Percentiles rank a stretch among this genome's conserved stretches.
Evolutionary conservation across 2,113 vertebrate species (phyloP).

Genomic region (Paracyprichromis sp.): DNA sequence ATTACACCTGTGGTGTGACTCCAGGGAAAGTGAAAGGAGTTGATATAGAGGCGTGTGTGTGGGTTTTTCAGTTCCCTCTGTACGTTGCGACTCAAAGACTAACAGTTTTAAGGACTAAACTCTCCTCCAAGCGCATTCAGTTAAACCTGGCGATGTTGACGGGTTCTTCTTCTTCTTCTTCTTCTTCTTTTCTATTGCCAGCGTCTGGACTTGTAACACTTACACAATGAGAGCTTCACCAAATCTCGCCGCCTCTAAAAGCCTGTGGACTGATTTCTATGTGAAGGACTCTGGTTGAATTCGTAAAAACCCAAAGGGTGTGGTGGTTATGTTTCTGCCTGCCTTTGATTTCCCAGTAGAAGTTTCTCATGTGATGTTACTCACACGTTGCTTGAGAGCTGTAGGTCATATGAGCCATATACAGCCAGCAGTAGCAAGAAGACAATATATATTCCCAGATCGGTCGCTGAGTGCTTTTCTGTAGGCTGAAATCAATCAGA

Average conservation of each 20-base stretch:
- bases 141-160: accelerated
- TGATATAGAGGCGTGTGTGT: background rate
- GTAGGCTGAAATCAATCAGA: background rate
- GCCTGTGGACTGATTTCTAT: background rate
- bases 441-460: background rate
- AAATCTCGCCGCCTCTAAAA: background rate
- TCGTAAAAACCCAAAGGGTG: background rate
- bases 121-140: background rate
- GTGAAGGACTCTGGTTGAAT: background rate
- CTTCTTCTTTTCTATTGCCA: background rate
- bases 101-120: background rate
- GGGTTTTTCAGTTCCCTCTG: background rate
- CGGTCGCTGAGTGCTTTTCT: background rate
- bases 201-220: background rate
- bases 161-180: background rate
- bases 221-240: background rate
- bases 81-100: background rate
- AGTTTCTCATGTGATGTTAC: background rate
- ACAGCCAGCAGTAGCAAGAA: background rate
- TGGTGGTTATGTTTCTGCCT: background rate
- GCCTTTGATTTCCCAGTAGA: background rate
- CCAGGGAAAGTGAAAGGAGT: background rate
- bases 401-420: background rate
- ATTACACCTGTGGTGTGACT: background rate
- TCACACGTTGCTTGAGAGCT: background rate